phyloP scores from a whole-genome alignment of 2,888 invertebrate genomes.

The Spialia ferax region DNA sequence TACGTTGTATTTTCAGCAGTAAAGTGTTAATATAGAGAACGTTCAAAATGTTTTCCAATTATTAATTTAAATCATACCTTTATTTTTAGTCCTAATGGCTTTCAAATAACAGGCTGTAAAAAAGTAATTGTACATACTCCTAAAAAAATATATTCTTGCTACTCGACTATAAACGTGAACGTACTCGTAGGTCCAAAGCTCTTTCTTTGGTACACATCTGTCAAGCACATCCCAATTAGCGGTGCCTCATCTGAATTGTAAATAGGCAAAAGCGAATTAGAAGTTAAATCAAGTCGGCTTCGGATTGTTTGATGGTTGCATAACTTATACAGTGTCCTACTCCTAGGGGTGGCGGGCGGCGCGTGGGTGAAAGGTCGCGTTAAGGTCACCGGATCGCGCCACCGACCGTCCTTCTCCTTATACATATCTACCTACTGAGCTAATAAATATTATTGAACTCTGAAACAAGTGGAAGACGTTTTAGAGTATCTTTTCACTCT shows the following conservation, averaged over 20 bases:
- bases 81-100: neutral
- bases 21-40: no score
- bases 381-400: conserved; percentile 72
- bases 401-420: conserved; percentile 48
- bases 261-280: conserved; percentile 53
- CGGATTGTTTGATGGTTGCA: conserved; percentile 68
- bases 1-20: no score
- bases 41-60: neutral
- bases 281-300: conserved; percentile 54
- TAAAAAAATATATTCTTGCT: neutral
- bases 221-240: conserved; percentile 34
- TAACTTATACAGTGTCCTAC: conserved; percentile 65
- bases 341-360: conserved; percentile 51
- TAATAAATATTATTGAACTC: conserved; percentile 35
- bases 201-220: conserved; percentile 12
- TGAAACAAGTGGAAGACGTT: conserved; percentile 11
- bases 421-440: conserved; percentile 43
- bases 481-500: neutral
- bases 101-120: no score
- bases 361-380: conserved; percentile 62
- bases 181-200: neutral
- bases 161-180: neutral
- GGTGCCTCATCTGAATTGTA: conserved; percentile 51
- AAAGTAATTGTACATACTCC: neutral
- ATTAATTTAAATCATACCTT: no score